phyloP scores from a whole-genome alignment of 2,797 vertebrate species.

The Spheniscus humboldti region DNA sequence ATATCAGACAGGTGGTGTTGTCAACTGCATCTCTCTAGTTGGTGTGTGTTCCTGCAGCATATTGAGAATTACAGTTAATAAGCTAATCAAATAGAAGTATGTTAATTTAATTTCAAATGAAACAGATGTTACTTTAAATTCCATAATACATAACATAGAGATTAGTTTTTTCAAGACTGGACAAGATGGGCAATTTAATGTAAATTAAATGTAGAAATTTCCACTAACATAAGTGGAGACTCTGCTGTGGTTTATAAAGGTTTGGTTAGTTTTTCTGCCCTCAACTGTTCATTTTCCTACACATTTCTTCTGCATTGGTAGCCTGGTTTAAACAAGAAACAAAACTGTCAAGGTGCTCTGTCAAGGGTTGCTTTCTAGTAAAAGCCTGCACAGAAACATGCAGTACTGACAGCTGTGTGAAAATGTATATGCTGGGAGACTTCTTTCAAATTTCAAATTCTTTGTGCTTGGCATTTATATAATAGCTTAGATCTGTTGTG shows the following conservation, averaged over 20 bases:
- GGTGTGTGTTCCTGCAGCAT: slow-evolving; percentile 38
- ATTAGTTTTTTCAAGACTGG: slow-evolving; percentile 38
- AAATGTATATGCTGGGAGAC: background rate
- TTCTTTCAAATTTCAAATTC: background rate
- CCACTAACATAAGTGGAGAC: background rate
- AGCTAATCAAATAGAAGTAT: slow-evolving; percentile 45
- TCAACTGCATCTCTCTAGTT: slow-evolving; percentile 18
- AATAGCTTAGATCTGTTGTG: background rate
- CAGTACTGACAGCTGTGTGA: background rate
- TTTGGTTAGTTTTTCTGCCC: background rate
- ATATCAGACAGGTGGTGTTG: slow-evolving; percentile 55
- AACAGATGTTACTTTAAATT: slow-evolving; percentile 58
- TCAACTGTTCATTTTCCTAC: background rate
- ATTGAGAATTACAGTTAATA: slow-evolving; percentile 58
- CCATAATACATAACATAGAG: background rate
- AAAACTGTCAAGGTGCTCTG: background rate
- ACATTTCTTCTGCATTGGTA: background rate
- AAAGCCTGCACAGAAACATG: background rate
- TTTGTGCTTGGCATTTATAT: background rate
- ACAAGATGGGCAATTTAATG: background rate
- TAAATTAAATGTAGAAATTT: slow-evolving; percentile 11
- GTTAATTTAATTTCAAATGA: slow-evolving; percentile 49
- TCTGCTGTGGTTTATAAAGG: background rate
- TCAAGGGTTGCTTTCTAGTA: background rate
- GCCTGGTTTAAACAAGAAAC: background rate